Evolutionary conservation across 1,140 invertebrate species (phyloP).

Genomic region (Brachionus plicatilis): DNA sequence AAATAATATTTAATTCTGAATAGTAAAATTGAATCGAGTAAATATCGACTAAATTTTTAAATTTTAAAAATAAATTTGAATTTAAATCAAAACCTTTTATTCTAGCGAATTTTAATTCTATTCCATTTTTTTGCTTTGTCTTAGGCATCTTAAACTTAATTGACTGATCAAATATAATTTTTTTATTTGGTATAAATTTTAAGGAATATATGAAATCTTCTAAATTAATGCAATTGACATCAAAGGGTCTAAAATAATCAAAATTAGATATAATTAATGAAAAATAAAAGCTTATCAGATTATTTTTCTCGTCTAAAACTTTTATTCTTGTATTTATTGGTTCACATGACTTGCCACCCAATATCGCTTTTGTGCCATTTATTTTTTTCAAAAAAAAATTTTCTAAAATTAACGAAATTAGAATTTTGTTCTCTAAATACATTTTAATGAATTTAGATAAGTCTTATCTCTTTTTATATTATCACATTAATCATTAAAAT

Average conservation of each 20-base stretch:
- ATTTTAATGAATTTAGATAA: neutral
- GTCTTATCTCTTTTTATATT: neutral
- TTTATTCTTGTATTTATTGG: neutral
- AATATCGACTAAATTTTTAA: neutral
- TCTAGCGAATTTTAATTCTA: neutral
- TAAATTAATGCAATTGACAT: neutral
- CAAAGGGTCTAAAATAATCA: neutral
- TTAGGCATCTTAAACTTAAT: neutral
- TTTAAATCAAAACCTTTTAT: neutral
- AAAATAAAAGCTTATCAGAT: neutral
- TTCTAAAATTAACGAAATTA: neutral
- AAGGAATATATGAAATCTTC: no score
- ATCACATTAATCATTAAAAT: neutral
- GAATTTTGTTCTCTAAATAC: neutral
- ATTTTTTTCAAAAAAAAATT: neutral
- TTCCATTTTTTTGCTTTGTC: neutral
- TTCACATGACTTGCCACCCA: neutral
- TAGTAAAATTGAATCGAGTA: neutral
- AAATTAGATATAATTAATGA: neutral
- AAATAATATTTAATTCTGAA: no score
- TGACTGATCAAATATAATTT: neutral
- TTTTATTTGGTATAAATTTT: neutral
- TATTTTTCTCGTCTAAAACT: neutral
- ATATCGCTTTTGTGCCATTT: neutral
- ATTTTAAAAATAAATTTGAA: neutral